Percentiles rank a stretch among this genome's conserved stretches.
Evolutionary conservation across 64 coral and sea anemone species (phyloP).

Genomic region (Stichodactyla helianthus): DNA sequence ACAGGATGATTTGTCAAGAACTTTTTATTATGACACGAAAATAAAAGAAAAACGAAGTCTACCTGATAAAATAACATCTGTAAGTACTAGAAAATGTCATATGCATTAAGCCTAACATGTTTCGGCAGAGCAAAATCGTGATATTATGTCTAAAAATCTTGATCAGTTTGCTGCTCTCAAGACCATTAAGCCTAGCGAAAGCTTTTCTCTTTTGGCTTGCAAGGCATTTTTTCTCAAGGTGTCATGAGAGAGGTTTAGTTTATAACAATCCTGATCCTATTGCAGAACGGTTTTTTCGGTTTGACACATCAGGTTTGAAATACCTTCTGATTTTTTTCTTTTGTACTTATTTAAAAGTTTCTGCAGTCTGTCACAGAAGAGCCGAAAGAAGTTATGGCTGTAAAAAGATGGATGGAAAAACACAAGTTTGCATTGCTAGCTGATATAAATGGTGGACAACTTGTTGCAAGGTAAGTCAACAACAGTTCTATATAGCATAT

Average conservation of each 20-base stretch:
- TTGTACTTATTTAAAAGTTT: constrained; percentile 37
- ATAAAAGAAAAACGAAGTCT: constrained; percentile 30
- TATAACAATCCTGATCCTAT: too few species aligned
- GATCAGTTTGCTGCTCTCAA: too few species aligned
- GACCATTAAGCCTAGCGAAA: neutral
- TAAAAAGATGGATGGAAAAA: constrained; percentile 79
- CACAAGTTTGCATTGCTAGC: constrained; percentile 78
- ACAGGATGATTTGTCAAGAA: constrained; percentile 53
- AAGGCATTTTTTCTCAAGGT: too few species aligned
- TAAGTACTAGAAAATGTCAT: neutral
- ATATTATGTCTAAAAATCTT: too few species aligned
- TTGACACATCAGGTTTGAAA: too few species aligned
- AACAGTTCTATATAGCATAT: neutral
- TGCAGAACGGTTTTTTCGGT: too few species aligned
- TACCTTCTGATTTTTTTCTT: neutral
- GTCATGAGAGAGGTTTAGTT: too few species aligned
- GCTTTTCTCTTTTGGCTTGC: too few species aligned
- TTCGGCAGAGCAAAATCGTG: too few species aligned
- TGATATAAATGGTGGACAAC: constrained; percentile 81
- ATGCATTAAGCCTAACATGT: neutral
- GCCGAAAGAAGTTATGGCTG: constrained; percentile 64
- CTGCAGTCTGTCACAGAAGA: constrained; percentile 48
- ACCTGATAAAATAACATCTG: constrained; percentile 46
- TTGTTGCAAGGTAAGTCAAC: constrained; percentile 63
- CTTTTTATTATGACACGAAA: constrained; percentile 60